Conservation (phyloP, 2,888 invertebrate species). For the Neoscelio sp. region DNA sequence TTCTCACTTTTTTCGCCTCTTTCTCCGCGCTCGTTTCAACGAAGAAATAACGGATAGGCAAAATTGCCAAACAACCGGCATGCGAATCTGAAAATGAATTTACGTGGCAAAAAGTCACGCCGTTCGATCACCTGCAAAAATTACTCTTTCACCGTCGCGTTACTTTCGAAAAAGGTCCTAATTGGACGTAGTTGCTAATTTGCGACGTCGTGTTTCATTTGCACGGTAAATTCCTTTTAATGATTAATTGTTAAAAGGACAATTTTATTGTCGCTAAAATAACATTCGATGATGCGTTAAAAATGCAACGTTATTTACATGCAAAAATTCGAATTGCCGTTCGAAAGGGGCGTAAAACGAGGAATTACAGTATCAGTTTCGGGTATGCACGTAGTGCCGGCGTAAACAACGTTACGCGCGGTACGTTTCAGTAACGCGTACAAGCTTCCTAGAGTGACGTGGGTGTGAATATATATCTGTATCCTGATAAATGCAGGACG, state of each 20-base stretch:
- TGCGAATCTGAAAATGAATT: too few species aligned
- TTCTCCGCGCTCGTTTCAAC: not conserved
- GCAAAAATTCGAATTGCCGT: not conserved
- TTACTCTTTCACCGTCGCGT: too few species aligned
- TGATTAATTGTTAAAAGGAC: not conserved
- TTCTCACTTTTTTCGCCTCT: conserved; percentile 2
- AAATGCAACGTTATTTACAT: not conserved
- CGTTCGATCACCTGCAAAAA: too few species aligned
- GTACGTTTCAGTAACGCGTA: conserved; percentile 5
- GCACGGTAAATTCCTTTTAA: not conserved
- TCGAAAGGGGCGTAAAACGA: conserved; percentile 1
- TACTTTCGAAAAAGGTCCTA: too few species aligned
- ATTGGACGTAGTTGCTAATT: too few species aligned
- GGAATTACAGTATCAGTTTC: conserved; percentile 20
- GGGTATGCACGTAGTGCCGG: conserved; percentile 12
- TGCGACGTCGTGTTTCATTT: too few species aligned
- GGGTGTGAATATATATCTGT: conserved; percentile 43
- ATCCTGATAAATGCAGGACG: conserved; percentile 35
- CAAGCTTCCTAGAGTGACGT: conserved; percentile 18
- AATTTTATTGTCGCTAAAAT: not conserved
- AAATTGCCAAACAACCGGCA: not conserved
- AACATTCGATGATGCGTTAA: not conserved
- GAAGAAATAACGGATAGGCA: not conserved
- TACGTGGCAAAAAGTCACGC: too few species aligned
- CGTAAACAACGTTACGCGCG: conserved; percentile 6